Percentiles rank a stretch among this genome's conserved stretches.
Conservation (phyloP, 2,888 invertebrate genomes). For the Graphium colonna region DNA sequence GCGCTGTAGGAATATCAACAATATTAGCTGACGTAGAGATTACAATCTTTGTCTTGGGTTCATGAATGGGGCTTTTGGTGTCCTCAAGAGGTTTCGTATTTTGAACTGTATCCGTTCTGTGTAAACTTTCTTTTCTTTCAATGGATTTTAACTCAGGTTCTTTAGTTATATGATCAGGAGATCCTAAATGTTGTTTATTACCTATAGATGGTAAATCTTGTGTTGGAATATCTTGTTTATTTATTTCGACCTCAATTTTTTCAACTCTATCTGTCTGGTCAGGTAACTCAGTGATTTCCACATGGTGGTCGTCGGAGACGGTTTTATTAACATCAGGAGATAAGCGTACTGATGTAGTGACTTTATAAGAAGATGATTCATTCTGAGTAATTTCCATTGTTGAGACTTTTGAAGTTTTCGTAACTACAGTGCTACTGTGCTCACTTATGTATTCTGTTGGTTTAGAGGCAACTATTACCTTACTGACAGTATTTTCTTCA, state of each 20-base stretch:
- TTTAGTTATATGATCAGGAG: neutral
- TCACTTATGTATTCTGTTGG: slow-evolving; percentile 51
- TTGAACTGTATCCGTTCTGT: too few species aligned
- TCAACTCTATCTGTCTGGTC: slow-evolving; percentile 43
- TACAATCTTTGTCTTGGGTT: slow-evolving; percentile 85
- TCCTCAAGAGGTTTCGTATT: slow-evolving; percentile 81
- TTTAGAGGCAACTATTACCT: slow-evolving; percentile 45
- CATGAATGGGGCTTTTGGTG: slow-evolving; percentile 85
- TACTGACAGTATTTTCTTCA: slow-evolving; percentile 43
- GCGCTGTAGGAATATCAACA: slow-evolving; percentile 84
- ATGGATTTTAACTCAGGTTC: neutral
- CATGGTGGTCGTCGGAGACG: slow-evolving; percentile 28
- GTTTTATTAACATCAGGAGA: slow-evolving; percentile 34
- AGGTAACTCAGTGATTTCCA: slow-evolving; percentile 35
- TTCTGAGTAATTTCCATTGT: slow-evolving; percentile 57
- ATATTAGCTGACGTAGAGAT: slow-evolving; percentile 83
- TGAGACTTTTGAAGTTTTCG: slow-evolving; percentile 55
- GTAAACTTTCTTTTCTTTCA: neutral
- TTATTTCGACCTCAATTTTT: neutral
- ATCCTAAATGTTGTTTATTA: neutral
- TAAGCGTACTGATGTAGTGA: slow-evolving; percentile 42
- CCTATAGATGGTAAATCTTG: neutral
- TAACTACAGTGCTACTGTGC: slow-evolving; percentile 49
- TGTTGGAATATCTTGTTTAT: neutral
- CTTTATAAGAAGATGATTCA: slow-evolving; percentile 50